Base-by-base conservation (phyloP, 2,113 vertebrate genomes). In the Urocynchramus pylzowi region DNA sequence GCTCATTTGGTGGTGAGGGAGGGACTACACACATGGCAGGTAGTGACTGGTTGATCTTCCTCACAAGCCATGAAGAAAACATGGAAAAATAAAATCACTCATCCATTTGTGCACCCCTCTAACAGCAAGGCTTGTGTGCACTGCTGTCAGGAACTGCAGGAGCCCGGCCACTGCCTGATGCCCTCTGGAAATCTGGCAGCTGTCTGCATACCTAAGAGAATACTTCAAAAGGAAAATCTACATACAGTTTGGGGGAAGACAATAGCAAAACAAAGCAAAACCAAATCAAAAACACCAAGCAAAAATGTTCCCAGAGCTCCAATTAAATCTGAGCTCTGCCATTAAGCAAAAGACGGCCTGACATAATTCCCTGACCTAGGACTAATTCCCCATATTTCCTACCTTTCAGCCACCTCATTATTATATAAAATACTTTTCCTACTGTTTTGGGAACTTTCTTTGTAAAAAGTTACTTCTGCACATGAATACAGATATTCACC, bases 11-110 rank as follows among this genome's bases (percentile, higher is more conserved):
- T 14, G 13, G 15, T 7, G 8, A 45, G 20, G 33, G 39, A 60
- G 8, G 14, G 27, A 44, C 17, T 10, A 20, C 57, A 39, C 28
- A 60, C 8, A 7, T 5, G 3, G 39, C 31, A 81, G n/a, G 6
- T 23, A 22, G 14, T 16, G 67, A 3, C 24, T 57, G 78, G 26
- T 16, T 61, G 13, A 16, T 57, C 23, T 57, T 87, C 33, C 19
- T 44, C 30, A 71, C 14, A 56, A 92, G 18, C 47, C 39, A 27
- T 15, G 7, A 60, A 41, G 33, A 22, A 70, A 94, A 41, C 10
- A 47, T 0, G 0, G 33, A 20, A 22, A 61, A 59, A 76, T 49
- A 37, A 64, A 49, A n/a, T 16, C 16, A 27, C 2, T 2, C 3
- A n/a, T 16, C 21, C 16, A 24, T 35, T 57, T 65, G 37, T n/a